A percentile compares a stretch with the other conserved stretches of the same genome.
These are phyloP conservation scores for Microcebus murinus DNA, from an alignment of 2,113 vertebrate genomes.

Conservation along the genomic window DNA sequence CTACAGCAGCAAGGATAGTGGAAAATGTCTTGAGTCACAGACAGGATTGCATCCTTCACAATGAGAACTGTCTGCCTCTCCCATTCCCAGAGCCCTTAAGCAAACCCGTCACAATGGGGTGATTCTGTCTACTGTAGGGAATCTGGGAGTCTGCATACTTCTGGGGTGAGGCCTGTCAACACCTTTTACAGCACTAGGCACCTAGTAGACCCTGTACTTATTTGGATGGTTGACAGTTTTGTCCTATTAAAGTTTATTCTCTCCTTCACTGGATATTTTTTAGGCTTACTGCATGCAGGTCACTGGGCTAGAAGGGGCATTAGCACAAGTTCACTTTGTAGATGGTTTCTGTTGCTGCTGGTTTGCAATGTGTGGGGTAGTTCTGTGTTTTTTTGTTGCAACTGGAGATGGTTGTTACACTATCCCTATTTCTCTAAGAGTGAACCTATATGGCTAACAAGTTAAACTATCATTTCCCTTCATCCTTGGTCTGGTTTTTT, in stretches of 20 bases:
- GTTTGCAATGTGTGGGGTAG: slow-evolving; percentile 1
- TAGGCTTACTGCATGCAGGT: not conserved
- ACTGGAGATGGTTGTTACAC: not conserved
- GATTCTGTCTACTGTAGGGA: slow-evolving; percentile 50
- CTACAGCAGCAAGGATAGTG: slow-evolving; percentile 17
- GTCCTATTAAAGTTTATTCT: slow-evolving; percentile 34
- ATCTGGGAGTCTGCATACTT: slow-evolving; percentile 45
- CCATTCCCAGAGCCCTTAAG: slow-evolving; percentile 74
- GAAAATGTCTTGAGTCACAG: slow-evolving; percentile 72
- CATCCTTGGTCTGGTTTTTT: not conserved
- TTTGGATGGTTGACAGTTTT: slow-evolving; percentile 36
- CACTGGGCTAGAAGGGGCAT: not conserved
- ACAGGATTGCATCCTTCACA: slow-evolving; percentile 50
- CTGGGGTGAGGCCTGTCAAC: slow-evolving; percentile 20
- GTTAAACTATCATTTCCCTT: not conserved
- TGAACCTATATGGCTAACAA: not conserved
- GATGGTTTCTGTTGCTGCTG: slow-evolving; percentile 20
- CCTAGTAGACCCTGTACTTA: slow-evolving; percentile 23
- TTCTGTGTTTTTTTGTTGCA: not conserved
- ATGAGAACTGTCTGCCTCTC: slow-evolving; percentile 69
- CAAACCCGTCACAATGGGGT: slow-evolving; percentile 56
- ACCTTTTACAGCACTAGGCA: slow-evolving; percentile 34
- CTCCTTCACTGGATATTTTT: slow-evolving; percentile 2
- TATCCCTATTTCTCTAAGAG: not conserved
- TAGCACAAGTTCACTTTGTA: not conserved